A percentile compares a stretch with the other conserved stretches of the same genome.
phyloP scores from a whole-genome alignment of 2,113 vertebrate species.

The Lophius piscatorius region DNA sequence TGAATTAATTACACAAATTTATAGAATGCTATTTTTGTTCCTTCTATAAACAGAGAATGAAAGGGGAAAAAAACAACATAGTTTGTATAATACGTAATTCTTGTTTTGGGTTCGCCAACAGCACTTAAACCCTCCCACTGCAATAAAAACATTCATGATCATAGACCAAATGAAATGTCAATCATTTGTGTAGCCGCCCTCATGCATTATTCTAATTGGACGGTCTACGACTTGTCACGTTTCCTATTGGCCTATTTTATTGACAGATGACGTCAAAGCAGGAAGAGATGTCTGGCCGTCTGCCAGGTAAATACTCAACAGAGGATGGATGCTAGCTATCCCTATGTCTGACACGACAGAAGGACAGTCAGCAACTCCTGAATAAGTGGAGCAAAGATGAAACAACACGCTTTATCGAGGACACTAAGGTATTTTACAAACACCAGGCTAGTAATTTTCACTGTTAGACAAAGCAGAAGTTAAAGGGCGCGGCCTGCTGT shows the following conservation, averaged over 20 bases:
- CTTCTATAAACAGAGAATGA: background rate
- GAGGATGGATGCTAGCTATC: conserved; percentile 65
- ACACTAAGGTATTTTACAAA: conserved; percentile 47
- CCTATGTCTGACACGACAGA: conserved; percentile 41
- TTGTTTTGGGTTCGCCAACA: conserved; percentile 1
- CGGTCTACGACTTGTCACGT: background rate
- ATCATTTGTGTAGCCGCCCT: too few species aligned
- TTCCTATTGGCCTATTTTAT: conserved; percentile 53
- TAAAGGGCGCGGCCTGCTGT: conserved; percentile 68
- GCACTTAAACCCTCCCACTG: background rate
- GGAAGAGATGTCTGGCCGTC: conserved; percentile 61
- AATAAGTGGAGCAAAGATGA: conserved; percentile 69
- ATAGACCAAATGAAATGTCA: conserved; percentile 27
- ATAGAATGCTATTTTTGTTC: background rate
- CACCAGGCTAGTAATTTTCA: background rate
- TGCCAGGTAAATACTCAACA: conserved; percentile 72
- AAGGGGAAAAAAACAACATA: background rate
- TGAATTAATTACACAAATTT: too few species aligned
- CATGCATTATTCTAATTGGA: conserved; percentile 45
- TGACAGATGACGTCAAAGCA: conserved; percentile 27
- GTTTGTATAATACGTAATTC: background rate
- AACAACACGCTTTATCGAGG: conserved; percentile 29
- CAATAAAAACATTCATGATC: conserved; percentile 33
- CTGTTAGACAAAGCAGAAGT: conserved; percentile 27
- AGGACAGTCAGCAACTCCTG: conserved; percentile 41